Evolutionary conservation across 2,888 invertebrate genomes (phyloP), one percentile per base, ranked within the genome.

Genomic region (Protula sp.): DNA sequence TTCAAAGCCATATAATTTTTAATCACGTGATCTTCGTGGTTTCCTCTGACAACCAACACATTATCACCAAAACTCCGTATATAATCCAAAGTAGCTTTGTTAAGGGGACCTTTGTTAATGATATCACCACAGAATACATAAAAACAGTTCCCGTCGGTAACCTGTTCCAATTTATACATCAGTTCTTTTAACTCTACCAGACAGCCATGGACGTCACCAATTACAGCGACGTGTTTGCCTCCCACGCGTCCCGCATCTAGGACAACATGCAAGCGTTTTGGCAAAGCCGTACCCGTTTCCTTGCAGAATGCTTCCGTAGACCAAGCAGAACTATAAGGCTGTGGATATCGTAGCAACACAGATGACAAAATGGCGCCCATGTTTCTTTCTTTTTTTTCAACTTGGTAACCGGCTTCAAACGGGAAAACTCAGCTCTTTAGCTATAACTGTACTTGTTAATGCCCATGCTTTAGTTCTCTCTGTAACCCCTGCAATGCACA

Each of bases 1-100:
- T n/a, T n/a, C 22, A 51, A 19, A 1, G 31, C 30, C 1, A 28
- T 14, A 19, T 38, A 9, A 38, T 38, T 38, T 14, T 9, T 38
- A 2, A 65, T 29, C 2, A 65, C 61, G 9, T 65, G 56, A 24
- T 65, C 63, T 30, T 65, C 65, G 47, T 65, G 65, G 48, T 65
- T 65, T 9, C 65, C 65, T 14, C 63, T 53, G 19, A 65, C 65
- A n/a, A 47, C 47, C 9, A 14, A 19, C 9, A 19, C 38, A 9
- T 19, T 9, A 38, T 38, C 38, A 9, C 38, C 38, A 14, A 38
- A 19, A 19, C 38, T 38, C 38, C 19, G 38, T 38, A 38, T 19
- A 38, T 14, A 38, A 19, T 38, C 38, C 38, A 38, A 38, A 38
- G 38, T 38, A 9, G 9, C 38, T 19, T 38, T 38, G 19, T 38